Percentiles rank a stretch among this genome's conserved stretches.
phyloP scores from a whole-genome alignment of 2,888 invertebrate genomes.

The Rotaria sp. region DNA sequence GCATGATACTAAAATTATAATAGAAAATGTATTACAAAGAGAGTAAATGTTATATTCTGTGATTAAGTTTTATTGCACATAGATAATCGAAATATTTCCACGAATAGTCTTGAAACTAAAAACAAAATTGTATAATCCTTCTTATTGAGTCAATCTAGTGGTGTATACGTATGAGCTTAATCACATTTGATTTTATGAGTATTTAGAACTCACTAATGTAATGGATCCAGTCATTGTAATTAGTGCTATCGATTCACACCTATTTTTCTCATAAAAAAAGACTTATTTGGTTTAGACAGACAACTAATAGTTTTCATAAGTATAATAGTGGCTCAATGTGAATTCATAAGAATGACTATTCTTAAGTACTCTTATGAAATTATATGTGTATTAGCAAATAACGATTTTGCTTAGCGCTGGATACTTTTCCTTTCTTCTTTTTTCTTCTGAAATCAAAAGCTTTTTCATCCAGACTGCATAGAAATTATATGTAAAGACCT shows the following conservation, averaged over 20 bases:
- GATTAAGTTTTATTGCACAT: background rate
- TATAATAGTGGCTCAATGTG: no score
- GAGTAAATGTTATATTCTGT: background rate
- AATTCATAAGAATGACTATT: no score
- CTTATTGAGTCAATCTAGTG: background rate
- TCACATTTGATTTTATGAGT: background rate
- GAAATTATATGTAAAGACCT: no score
- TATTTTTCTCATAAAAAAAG: no score
- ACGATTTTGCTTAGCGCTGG: no score
- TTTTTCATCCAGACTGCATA: background rate
- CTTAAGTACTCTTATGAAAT: no score
- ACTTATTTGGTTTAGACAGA: no score
- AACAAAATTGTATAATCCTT: background rate
- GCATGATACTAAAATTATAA: background rate
- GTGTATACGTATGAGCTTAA: background rate
- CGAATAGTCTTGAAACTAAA: background rate
- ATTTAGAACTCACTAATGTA: background rate
- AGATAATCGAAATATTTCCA: background rate
- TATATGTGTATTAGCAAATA: no score
- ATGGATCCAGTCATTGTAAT: background rate
- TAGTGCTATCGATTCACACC: background rate
- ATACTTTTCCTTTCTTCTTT: no score
- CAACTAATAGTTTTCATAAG: no score
- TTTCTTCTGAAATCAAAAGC: background rate
- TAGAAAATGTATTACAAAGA: background rate